A percentile compares a stretch with the other conserved stretches of the same genome.
Evolutionary conservation across 2,113 vertebrate genomes (phyloP).

Genomic region (Tragelaphus scriptus): DNA sequence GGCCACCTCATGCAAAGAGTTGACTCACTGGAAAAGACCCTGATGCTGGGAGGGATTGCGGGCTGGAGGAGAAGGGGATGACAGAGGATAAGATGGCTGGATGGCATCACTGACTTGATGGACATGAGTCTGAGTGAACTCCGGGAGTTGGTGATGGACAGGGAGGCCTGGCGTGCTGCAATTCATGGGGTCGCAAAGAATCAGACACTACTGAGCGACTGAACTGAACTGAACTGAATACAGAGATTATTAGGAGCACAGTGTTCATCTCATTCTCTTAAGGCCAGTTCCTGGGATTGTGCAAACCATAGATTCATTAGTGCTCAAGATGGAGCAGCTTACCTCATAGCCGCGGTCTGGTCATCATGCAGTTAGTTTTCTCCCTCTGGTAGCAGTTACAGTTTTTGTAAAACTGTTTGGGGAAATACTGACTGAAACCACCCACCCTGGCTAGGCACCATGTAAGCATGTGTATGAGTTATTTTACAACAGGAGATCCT

Average conservation of each 20-base stretch:
- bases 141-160: no score
- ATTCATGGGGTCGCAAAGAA: no score
- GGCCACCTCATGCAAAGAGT: no score
- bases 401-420: not conserved
- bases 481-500: not conserved
- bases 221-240: no score
- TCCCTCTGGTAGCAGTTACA: not conserved
- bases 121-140: no score
- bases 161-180: accelerated
- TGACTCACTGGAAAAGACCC: no score
- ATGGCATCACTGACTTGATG: no score
- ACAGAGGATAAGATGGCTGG: no score
- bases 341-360: accelerated
- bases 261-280: not conserved
- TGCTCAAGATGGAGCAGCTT: not conserved
- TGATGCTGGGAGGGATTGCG: no score
- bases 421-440: not conserved
- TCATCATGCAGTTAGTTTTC: not conserved
- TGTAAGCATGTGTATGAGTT: not conserved
- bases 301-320: not conserved
- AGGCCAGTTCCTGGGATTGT: not conserved
- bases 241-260: not conserved
- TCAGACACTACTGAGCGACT: no score
- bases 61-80: no score
- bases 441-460: not conserved